Percentiles rank a stretch among this genome's conserved stretches.
Conservation (phyloP, 2,797 vertebrate genomes). For the Ptychadena robeensis region DNA sequence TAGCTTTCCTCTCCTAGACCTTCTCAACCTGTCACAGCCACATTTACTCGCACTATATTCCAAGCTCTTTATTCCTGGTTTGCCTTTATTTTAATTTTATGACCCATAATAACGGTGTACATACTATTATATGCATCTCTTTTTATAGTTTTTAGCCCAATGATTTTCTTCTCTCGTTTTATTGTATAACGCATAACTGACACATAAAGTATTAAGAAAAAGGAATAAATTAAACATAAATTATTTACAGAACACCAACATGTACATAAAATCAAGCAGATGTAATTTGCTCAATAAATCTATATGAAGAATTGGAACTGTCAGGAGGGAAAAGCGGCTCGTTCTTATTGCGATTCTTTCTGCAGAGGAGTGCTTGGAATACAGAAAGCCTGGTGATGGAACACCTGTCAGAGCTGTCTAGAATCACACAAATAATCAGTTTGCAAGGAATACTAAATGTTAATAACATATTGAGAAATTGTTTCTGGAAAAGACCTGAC, state of each 20-base stretch:
- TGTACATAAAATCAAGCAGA: slow-evolving; percentile 60
- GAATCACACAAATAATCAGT: slow-evolving; percentile 49
- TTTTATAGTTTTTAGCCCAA: slow-evolving; percentile 9
- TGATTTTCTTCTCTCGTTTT: background rate
- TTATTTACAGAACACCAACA: slow-evolving; percentile 50
- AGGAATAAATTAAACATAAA: slow-evolving; percentile 30
- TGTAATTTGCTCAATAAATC: slow-evolving; percentile 59
- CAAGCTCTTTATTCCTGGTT: background rate
- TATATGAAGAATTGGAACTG: slow-evolving; percentile 49
- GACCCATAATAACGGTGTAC: background rate
- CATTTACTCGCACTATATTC: background rate
- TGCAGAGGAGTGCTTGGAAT: slow-evolving; percentile 45
- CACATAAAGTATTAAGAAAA: slow-evolving; percentile 20
- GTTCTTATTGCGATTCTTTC: slow-evolving; percentile 39
- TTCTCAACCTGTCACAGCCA: background rate
- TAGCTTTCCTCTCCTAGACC: background rate
- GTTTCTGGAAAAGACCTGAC: slow-evolving; percentile 32
- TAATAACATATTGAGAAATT: slow-evolving; percentile 37
- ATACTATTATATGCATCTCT: background rate
- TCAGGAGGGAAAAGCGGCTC: slow-evolving; percentile 45
- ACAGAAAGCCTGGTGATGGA: slow-evolving; percentile 41
- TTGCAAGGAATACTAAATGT: slow-evolving; percentile 50
- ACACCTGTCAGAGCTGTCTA: slow-evolving; percentile 39
- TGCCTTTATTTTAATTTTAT: slow-evolving; percentile 9
- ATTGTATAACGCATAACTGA: background rate